Percentiles rank a stretch among this genome's conserved stretches.
phyloP scores from a whole-genome alignment of 2,888 invertebrate genomes.

The Dicyrtomina minuta region DNA sequence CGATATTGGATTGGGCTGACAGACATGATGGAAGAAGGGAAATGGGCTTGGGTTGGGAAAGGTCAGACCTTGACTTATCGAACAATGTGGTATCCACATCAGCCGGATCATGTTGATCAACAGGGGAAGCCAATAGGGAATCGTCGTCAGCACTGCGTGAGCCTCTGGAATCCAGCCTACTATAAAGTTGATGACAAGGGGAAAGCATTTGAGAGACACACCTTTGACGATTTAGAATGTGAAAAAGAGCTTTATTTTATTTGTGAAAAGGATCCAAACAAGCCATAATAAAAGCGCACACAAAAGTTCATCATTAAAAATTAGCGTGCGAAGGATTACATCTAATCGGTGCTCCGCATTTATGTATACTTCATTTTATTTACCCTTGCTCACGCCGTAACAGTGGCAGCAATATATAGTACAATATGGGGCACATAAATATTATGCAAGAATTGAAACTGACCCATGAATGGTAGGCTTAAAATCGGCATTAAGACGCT shows the following conservation, averaged over 20 bases:
- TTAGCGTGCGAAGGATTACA: too few relatives aligned
- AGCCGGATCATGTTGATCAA: too few relatives aligned
- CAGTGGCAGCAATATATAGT: too few relatives aligned
- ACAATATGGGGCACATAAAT: too few relatives aligned
- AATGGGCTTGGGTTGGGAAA: constrained; percentile 14
- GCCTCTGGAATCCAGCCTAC: constrained; percentile 16
- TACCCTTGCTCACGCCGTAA: too few relatives aligned
- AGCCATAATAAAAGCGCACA: too few relatives aligned
- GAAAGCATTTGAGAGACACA: background rate
- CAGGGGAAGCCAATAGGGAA: background rate
- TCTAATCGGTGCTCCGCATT: too few relatives aligned
- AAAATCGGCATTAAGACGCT: too few relatives aligned
- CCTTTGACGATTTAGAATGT: constrained; percentile 23
- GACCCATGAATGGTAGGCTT: too few relatives aligned
- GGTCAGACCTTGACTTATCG: background rate
- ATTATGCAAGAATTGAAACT: too few relatives aligned
- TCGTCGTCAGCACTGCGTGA: constrained; percentile 10
- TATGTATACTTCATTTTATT: too few relatives aligned
- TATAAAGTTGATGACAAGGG: constrained; percentile 1
- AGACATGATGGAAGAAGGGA: constrained; percentile 22
- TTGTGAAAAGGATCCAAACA: constrained; percentile 17
- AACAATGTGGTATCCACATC: background rate
- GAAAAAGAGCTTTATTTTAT: constrained; percentile 9
- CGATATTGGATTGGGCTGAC: constrained; percentile 40
- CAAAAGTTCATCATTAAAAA: too few relatives aligned